Conservation (phyloP, 2,797 vertebrate genomes). For the Apodemus agrarius region DNA sequence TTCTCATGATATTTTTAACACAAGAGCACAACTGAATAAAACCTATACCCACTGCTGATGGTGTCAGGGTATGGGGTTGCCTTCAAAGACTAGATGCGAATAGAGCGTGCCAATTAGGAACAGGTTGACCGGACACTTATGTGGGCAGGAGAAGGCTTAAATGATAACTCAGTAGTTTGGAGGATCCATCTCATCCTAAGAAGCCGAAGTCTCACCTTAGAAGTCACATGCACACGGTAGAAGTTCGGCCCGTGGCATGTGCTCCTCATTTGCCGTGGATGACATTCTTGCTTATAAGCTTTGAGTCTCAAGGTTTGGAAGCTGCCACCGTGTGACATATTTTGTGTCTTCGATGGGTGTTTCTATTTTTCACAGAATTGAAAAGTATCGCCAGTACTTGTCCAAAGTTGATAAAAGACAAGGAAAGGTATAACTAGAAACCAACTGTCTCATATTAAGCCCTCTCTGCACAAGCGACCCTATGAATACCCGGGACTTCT, state of each 20-base stretch:
- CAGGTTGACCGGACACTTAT: conserved; percentile 58
- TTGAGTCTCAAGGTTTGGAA: conserved; percentile 41
- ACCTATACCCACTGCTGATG: neutral
- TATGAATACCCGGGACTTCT: neutral
- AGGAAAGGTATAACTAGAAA: conserved; percentile 41
- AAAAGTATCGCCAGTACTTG: neutral
- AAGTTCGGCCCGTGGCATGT: neutral
- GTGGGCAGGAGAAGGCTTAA: conserved; percentile 55
- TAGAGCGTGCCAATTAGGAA: conserved; percentile 62
- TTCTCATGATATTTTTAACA: conserved; percentile 27
- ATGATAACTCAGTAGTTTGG: conserved; percentile 60
- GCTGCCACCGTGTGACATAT: neutral
- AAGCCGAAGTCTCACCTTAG: conserved; percentile 57
- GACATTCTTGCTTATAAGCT: neutral
- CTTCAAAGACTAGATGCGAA: conserved; percentile 65
- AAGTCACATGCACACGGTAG: neutral
- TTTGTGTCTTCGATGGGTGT: neutral
- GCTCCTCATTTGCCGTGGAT: conserved; percentile 1
- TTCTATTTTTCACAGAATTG: conserved; percentile 48
- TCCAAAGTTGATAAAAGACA: conserved; percentile 2
- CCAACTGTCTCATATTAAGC: neutral
- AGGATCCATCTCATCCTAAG: conserved; percentile 49
- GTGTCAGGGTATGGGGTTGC: conserved; percentile 30
- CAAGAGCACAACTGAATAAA: conserved; percentile 49
- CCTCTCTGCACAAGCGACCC: neutral